These are phyloP conservation scores for Artibeus lituratus DNA, from an alignment of 2,797 vertebrate species.

Conservation along the genomic window DNA sequence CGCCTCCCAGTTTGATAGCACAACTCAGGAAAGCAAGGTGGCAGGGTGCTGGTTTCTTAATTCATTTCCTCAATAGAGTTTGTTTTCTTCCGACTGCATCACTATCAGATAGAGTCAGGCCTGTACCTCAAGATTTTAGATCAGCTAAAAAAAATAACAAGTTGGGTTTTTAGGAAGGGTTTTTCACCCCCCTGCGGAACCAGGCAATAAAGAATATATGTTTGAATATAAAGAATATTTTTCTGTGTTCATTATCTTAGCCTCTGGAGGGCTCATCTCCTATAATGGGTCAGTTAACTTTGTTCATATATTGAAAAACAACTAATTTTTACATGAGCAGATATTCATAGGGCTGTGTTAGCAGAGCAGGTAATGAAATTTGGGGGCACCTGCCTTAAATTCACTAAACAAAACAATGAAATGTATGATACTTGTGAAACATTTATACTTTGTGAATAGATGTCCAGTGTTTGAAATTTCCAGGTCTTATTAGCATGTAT, in stretches of 20 bases:
- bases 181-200: neutral
- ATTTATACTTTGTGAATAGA: neutral
- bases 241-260: neutral
- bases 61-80: neutral
- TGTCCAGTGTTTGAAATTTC: neutral
- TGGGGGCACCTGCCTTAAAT: neutral
- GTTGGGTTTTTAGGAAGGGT: neutral
- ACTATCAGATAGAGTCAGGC: neutral
- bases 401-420: neutral
- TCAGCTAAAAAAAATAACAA: neutral
- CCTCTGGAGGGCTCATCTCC: neutral
- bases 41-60: neutral
- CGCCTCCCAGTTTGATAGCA: neutral
- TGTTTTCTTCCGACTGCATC: neutral
- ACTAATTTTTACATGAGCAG: neutral
- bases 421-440: neutral
- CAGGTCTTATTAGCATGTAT: neutral
- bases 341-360: slow-evolving; percentile 1
- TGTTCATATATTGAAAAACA: neutral
- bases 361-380: neutral
- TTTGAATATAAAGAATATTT: slow-evolving; percentile 15
- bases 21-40: neutral
- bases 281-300: neutral
- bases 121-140: slow-evolving; percentile 15
- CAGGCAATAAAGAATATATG: neutral